Percentiles rank a stretch among this genome's conserved stretches.
Evolutionary conservation across 1,140 invertebrate species (phyloP).

Genomic region (Orius laevigatus): DNA sequence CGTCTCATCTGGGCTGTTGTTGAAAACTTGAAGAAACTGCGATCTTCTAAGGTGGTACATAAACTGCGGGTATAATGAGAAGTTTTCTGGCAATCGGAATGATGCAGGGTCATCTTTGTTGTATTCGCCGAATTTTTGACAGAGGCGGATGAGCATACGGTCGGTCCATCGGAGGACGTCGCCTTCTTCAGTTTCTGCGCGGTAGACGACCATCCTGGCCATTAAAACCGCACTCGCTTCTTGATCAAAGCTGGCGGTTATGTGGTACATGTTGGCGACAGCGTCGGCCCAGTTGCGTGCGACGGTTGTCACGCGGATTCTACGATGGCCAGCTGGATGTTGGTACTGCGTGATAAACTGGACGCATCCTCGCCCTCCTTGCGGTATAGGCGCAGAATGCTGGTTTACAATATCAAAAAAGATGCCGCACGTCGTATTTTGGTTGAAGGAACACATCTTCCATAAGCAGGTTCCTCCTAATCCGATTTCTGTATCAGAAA

Average conservation of each 20-base stretch:
- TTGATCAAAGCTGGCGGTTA: slow-evolving; percentile 90
- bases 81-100: slow-evolving; percentile 90
- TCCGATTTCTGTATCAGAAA: slow-evolving; percentile 93
- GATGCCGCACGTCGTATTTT: slow-evolving; percentile 79
- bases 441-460: slow-evolving; percentile 92
- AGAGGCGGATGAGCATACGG: slow-evolving; percentile 92
- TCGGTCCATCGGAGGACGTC: slow-evolving; percentile 98
- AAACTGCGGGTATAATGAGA: slow-evolving; percentile 96
- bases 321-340: slow-evolving; percentile 87
- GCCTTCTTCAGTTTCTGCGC: slow-evolving; percentile 89
- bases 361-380: slow-evolving; percentile 87
- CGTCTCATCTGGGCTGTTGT: slow-evolving; percentile 99
- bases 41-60: slow-evolving; percentile 98
- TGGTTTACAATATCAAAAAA: slow-evolving; percentile 98
- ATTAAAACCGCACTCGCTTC: slow-evolving; percentile 94
- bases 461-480: slow-evolving; percentile 94
- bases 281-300: slow-evolving; percentile 86
- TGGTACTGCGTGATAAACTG: slow-evolving; percentile 99
- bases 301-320: slow-evolving; percentile 91
- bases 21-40: slow-evolving; percentile 99
- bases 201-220: slow-evolving; percentile 89
- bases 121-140: slow-evolving; percentile 98
- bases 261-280: slow-evolving; percentile 58
- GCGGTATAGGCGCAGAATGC: slow-evolving; percentile 85
- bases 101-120: slow-evolving; percentile 93